Conservation (phyloP, 2,113 vertebrate genomes). For the Crotalus horridus region DNA sequence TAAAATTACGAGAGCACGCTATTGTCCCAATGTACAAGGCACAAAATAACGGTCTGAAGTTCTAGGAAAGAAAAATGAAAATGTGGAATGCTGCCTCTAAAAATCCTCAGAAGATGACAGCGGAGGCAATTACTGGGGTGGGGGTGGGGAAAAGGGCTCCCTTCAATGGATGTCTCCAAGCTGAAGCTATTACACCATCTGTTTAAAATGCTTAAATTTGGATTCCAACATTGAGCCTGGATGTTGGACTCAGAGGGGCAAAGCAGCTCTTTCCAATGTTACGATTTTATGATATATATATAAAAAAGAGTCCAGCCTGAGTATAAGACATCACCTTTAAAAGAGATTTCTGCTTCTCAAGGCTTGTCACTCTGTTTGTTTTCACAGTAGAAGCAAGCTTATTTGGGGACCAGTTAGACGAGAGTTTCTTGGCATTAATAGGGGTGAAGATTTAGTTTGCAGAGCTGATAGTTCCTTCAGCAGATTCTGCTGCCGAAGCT, state of each 20-base stretch:
- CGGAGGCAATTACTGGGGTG: background rate
- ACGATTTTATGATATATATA: background rate
- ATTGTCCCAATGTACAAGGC: background rate
- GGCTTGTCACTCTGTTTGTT: background rate
- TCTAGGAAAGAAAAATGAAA: background rate
- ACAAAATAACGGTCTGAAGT: background rate
- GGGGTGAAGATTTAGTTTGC: constrained; percentile 56
- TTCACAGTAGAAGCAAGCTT: background rate
- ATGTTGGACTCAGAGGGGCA: background rate
- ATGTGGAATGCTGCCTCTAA: background rate
- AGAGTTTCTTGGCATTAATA: constrained; percentile 52
- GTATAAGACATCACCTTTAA: background rate
- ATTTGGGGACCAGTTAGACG: constrained; percentile 9
- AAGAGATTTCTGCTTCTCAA: background rate
- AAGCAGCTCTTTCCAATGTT: background rate
- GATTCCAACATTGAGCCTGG: background rate
- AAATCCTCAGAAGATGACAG: background rate
- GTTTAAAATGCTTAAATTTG: background rate
- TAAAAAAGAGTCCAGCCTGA: background rate
- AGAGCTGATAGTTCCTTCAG: constrained; percentile 55
- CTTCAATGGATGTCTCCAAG: background rate
- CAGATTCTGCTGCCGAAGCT: constrained; percentile 56
- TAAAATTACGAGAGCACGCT: background rate
- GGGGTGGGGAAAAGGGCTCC: background rate
- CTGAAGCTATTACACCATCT: background rate